Base-by-base conservation (phyloP, 1,140 invertebrate species). In the Drosophila kanapiae region DNA sequence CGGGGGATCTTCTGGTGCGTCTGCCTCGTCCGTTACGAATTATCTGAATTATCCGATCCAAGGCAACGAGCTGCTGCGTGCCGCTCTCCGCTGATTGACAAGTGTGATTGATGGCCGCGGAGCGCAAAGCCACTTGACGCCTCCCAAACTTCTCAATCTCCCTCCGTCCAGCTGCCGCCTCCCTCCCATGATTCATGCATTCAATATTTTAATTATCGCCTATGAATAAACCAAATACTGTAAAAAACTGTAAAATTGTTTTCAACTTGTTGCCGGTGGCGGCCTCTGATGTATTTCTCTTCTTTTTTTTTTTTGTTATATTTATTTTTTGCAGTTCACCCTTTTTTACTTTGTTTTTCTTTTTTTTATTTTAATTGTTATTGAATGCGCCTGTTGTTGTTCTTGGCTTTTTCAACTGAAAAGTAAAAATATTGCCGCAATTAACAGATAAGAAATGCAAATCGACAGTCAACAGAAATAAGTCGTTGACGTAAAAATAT, bases 201-300 rank as follows among this genome's bases (percentile, higher is more conserved):
- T 62, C 62, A 79, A 86, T 82, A 77, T 80, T 87, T 83, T 80
- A 87, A 86, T 86, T 87, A 86, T 82, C 65, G 79, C 58, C 59
- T 58, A 60, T 68, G 58, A 56, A 72, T 79, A 78, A 75, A 68
- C 64, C 68, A 78, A 78, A 48, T 64, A 78, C 49, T 56, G 51
- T 37, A 61, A 70, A 70, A 10, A 57, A 45, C 5, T 49, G 58
- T 42, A 42, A 60, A 68, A 76, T 71, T 80, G 74, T 65, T 82
- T 82, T 82, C 82, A 45, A 72, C 68, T 78, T 84, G 65, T 65
- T 71, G 79, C 58, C 65, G 64, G 63, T 11, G 11, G 23, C 45
- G 58, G 57, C 60, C 69, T 60, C 60, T 54, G 47, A 59, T 43
- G 40, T 53, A 43, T 27, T n/a, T n/a, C 29, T 43, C 29, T 10